Evolutionary conservation across 92 coral and sea anemone species (phyloP).

Genomic region (Isaurus tuberculatus): DNA sequence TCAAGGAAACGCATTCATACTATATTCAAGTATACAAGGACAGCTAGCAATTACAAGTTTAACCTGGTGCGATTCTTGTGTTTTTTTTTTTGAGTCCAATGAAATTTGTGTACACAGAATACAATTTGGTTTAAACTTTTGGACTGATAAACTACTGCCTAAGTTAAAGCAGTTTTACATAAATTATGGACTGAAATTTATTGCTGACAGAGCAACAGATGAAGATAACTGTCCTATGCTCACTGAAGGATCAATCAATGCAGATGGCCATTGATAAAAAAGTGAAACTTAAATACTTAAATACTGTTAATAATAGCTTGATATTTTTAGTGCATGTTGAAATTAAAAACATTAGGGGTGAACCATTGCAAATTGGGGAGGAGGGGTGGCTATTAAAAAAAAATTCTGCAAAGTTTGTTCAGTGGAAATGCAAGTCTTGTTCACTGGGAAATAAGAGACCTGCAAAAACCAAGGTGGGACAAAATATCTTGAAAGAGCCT

Average conservation of each 20-base stretch:
- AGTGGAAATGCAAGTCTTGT: conserved; percentile 12
- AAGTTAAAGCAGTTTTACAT: conserved; percentile 39
- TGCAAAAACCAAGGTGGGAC: conserved; percentile 14
- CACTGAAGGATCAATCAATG: background rate
- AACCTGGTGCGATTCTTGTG: conserved; percentile 70
- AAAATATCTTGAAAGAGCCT: too few species aligned
- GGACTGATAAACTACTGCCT: conserved; percentile 43
- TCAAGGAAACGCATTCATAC: conserved; percentile 47
- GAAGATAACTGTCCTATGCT: background rate
- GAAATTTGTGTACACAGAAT: conserved; percentile 71
- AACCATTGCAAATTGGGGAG: conserved; percentile 13
- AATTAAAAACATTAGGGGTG: conserved; percentile 13
- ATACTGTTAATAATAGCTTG: conserved; percentile 4
- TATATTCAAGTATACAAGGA: conserved; percentile 63
- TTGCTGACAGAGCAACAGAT: conserved; percentile 36
- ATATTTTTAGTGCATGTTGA: conserved; percentile 2
- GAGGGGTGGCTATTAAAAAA: conserved; percentile 10
- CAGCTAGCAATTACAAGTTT: conserved; percentile 63
- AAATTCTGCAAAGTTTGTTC: conserved; percentile 10
- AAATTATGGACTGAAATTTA: conserved; percentile 32
- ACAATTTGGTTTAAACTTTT: conserved; percentile 18
- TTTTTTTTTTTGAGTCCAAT: conserved; percentile 53
- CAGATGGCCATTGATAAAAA: conserved; percentile 10
- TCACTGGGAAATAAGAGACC: conserved; percentile 13
- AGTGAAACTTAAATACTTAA: background rate